Evolutionary conservation across 1,140 invertebrate genomes (phyloP).

Genomic region (Pogonus chalceus): DNA sequence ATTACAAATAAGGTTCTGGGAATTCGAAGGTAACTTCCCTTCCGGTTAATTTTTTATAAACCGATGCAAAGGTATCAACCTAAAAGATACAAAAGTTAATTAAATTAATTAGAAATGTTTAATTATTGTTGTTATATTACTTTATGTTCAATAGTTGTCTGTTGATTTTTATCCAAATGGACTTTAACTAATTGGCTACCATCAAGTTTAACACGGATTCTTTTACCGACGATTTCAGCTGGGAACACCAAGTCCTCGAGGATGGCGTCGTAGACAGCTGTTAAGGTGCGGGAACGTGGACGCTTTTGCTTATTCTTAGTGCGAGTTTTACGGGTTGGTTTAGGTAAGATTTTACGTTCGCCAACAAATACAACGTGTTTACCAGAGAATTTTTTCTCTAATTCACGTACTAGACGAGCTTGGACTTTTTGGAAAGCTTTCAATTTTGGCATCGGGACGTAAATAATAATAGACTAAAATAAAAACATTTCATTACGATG

Average conservation of each 20-base stretch:
- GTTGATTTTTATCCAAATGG: constrained; percentile 96
- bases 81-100: constrained; percentile 42
- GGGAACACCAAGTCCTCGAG: constrained; percentile 97
- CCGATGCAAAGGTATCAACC: constrained; percentile 95
- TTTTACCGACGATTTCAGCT: constrained; percentile 98
- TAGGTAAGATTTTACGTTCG: constrained; percentile 94
- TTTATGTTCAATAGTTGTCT: constrained; percentile 99
- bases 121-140: constrained; percentile 40
- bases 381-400: constrained; percentile 99
- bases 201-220: constrained; percentile 91
- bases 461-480: constrained; percentile 92
- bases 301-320: constrained; percentile 95
- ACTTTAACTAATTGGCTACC: constrained; percentile 95
- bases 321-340: constrained; percentile 92
- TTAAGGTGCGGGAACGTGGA: constrained; percentile 86
- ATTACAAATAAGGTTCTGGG: constrained; percentile 92
- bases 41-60: constrained; percentile 98
- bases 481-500: no score
- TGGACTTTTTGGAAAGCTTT: constrained; percentile 97
- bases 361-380: constrained; percentile 98
- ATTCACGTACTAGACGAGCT: constrained; percentile 86
- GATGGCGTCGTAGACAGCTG: constrained; percentile 93
- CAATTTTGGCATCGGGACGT: constrained; percentile 96
- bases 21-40: constrained; percentile 99
- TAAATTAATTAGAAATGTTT: constrained; percentile 8